A percentile compares a stretch with the other conserved stretches of the same genome.
phyloP scores from a whole-genome alignment of 37 sponge, comb jelly and placozoan species.

The Diacarnus erythraeanus region DNA sequence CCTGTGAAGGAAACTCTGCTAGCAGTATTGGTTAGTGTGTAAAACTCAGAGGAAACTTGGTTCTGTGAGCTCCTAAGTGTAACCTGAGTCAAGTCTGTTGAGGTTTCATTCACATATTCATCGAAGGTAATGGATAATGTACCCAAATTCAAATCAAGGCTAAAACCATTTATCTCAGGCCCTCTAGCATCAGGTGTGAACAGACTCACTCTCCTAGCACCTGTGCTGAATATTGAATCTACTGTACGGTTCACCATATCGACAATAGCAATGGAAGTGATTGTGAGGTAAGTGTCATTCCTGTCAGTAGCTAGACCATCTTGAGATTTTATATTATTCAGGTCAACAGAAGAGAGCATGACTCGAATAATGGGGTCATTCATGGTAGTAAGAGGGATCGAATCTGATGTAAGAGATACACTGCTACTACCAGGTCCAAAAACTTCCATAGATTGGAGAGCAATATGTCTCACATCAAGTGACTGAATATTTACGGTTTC shows the following conservation, averaged over 20 bases:
- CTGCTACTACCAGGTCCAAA: background rate
- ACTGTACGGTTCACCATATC: constrained; percentile 73
- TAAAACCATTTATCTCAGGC: constrained; percentile 54
- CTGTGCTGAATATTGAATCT: constrained; percentile 22
- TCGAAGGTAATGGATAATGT: constrained; percentile 53
- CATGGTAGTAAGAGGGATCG: background rate
- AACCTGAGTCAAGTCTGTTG: constrained; percentile 46
- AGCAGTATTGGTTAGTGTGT: constrained; percentile 36
- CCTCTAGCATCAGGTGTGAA: constrained; percentile 56
- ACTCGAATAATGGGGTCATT: constrained; percentile 43
- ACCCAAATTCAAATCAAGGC: constrained; percentile 72
- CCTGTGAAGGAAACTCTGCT: constrained; percentile 8
- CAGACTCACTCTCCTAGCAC: constrained; percentile 29
- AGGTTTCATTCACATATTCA: constrained; percentile 58
- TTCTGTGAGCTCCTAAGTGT: constrained; percentile 37
- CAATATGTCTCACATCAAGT: constrained; percentile 42
- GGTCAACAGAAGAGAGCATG: constrained; percentile 43
- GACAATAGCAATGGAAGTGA: constrained; percentile 30
- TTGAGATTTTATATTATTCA: constrained; percentile 69
- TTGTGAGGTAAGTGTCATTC: constrained; percentile 60
- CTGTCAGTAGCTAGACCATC: constrained; percentile 47
- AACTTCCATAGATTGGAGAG: constrained; percentile 33
- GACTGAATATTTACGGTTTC: constrained; percentile 73
- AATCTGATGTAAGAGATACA: constrained; percentile 6
- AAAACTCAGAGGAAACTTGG: constrained; percentile 11